phyloP scores from a whole-genome alignment of 2,888 invertebrate species.

The Torymus texanus region DNA sequence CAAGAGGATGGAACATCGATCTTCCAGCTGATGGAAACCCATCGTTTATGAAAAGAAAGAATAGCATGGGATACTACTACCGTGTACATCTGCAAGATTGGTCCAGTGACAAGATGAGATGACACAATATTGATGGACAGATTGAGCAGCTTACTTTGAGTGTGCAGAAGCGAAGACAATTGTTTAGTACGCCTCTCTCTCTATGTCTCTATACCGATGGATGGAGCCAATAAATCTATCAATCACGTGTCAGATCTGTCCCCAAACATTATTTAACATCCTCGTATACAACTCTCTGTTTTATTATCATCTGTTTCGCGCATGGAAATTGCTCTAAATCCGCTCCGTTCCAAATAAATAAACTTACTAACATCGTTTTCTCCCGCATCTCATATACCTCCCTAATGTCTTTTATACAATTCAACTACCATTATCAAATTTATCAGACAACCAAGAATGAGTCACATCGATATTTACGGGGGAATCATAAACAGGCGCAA shows the following conservation, averaged over 20 bases:
- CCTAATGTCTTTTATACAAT: no score
- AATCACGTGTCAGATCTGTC: conserved; percentile 14
- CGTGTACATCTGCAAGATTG: not conserved
- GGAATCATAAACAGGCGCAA: no score
- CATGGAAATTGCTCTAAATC: not conserved
- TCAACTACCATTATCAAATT: no score
- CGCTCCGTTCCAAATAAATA: not conserved
- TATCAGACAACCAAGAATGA: no score
- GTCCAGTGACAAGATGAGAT: conserved; percentile 23
- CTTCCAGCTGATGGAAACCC: not conserved
- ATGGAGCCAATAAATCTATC: conserved; percentile 47
- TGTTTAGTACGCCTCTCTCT: conserved; percentile 17
- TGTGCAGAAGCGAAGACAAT: conserved; percentile 53
- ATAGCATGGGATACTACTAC: not conserved
- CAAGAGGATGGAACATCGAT: not conserved
- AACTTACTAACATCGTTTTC: not conserved
- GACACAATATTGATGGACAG: conserved; percentile 29
- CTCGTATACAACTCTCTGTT: not conserved
- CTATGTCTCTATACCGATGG: conserved; percentile 26
- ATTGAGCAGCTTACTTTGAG: conserved; percentile 29
- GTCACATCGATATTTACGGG: no score
- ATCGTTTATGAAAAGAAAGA: not conserved
- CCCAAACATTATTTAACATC: conserved; percentile 16
- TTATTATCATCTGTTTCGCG: not conserved
- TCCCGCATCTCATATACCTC: not conserved